phyloP scores from a whole-genome alignment of 2,888 invertebrate genomes.

The Azorinus chamasolen region DNA sequence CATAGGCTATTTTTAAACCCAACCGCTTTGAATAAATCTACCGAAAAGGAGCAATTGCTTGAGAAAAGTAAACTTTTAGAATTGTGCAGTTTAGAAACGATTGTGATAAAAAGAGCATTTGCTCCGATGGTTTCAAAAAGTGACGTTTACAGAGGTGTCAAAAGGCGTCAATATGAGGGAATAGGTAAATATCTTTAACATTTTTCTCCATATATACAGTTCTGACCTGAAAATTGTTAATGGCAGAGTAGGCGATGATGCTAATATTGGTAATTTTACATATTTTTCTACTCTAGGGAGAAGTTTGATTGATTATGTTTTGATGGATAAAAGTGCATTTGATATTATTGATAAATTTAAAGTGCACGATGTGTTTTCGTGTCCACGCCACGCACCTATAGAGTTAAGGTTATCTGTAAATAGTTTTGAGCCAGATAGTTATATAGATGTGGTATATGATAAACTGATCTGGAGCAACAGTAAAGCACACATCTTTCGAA shows the following conservation, averaged over 20 bases:
- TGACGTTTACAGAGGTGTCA: too few species aligned
- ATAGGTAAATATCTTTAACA: too few species aligned
- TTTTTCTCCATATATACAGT: too few species aligned
- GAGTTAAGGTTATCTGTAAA: not conserved
- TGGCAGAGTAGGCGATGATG: slow-evolving; percentile 8
- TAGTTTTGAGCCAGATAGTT: not conserved
- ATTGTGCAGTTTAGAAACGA: too few species aligned
- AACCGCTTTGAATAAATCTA: too few species aligned
- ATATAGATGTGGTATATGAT: not conserved
- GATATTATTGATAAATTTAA: not conserved
- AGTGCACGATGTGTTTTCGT: not conserved
- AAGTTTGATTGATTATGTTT: not conserved
- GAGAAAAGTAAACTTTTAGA: too few species aligned
- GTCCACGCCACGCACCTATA: slow-evolving; percentile 19
- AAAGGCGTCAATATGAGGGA: too few species aligned
- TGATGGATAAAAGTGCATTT: not conserved
- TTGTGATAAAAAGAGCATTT: too few species aligned
- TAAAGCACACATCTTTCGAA: not conserved
- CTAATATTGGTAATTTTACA: not conserved
- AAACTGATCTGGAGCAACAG: slow-evolving; percentile 1
- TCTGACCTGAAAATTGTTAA: slow-evolving; percentile 4
- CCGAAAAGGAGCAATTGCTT: too few species aligned
- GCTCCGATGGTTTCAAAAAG: too few species aligned
- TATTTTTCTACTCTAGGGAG: too few species aligned
- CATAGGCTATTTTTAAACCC: too few species aligned